Conservation (phyloP, 2,888 invertebrate species). For the Brenthis hecate region DNA sequence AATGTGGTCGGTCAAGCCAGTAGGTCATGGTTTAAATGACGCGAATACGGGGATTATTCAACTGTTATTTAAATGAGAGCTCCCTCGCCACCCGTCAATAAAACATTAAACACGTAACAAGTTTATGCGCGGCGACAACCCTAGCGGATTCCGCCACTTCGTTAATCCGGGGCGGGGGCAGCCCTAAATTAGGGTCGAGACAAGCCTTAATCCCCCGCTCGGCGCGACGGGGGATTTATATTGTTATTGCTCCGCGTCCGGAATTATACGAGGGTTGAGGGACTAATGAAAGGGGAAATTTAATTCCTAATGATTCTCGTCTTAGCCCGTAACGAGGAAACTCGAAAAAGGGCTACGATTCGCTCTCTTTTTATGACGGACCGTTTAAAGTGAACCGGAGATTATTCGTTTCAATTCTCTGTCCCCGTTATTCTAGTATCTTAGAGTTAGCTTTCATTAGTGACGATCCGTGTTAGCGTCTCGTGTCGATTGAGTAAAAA, state of each 20-base stretch:
- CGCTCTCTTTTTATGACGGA: constrained; percentile 76
- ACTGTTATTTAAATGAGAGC: constrained; percentile 77
- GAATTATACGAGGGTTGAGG: constrained; percentile 83
- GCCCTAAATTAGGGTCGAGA: constrained; percentile 83
- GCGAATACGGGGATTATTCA: constrained; percentile 47
- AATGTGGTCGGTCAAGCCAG: constrained; percentile 24
- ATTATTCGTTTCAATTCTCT: constrained; percentile 66
- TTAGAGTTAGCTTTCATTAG: constrained; percentile 57
- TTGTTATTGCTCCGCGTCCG: constrained; percentile 83
- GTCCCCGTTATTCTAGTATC: constrained; percentile 49
- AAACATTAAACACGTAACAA: constrained; percentile 83
- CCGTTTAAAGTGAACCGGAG: constrained; percentile 67
- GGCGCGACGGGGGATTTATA: constrained; percentile 83
- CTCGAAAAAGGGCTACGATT: constrained; percentile 80
- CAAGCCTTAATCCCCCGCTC: constrained; percentile 82
- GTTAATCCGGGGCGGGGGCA: constrained; percentile 82
- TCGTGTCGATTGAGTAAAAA: constrained; percentile 63
- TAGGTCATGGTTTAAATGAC: constrained; percentile 49
- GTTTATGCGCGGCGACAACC: constrained; percentile 81
- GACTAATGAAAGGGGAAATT: constrained; percentile 83
- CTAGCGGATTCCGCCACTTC: constrained; percentile 82
- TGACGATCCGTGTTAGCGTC: constrained; percentile 51
- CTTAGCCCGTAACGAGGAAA: constrained; percentile 82
- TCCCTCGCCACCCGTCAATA: constrained; percentile 81
- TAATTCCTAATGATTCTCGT: constrained; percentile 83